These are phyloP conservation scores for Agrenia bidenticulata DNA, from an alignment of 2,888 invertebrate genomes.

Conservation along the genomic window DNA sequence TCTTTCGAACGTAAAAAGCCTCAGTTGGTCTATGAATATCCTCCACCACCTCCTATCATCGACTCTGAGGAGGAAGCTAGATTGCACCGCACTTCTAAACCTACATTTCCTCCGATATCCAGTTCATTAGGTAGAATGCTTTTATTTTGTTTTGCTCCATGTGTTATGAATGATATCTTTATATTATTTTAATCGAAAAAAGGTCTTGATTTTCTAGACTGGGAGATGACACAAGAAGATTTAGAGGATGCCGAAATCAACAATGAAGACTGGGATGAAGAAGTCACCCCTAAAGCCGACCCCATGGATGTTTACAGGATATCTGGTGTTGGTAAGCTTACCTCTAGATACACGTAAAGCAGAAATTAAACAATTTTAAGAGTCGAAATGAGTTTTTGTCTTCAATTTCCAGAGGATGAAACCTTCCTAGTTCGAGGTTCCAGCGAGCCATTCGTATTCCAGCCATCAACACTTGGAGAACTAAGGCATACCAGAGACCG, in stretches of 20 bases:
- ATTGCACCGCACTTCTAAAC: not conserved
- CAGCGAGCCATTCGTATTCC: conserved; percentile 37
- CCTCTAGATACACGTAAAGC: too few relatives aligned
- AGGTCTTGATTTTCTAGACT: conserved; percentile 34
- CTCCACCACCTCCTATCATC: conserved; percentile 43
- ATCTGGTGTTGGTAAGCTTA: conserved; percentile 45
- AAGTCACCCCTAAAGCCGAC: conserved; percentile 34
- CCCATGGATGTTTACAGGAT: conserved; percentile 51
- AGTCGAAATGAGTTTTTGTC: not conserved
- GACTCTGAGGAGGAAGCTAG: conserved; percentile 48
- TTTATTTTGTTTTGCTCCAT: too few relatives aligned
- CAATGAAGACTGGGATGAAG: conserved; percentile 47
- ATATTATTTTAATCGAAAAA: not conserved
- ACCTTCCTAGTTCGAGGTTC: conserved; percentile 44
- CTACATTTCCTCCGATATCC: not conserved
- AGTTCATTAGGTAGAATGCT: conserved; percentile 6
- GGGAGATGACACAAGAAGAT: conserved; percentile 52
- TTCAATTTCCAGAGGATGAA: not conserved
- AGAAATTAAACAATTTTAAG: not conserved
- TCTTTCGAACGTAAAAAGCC: conserved; percentile 50
- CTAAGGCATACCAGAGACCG: conserved; percentile 71
- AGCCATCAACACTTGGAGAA: conserved; percentile 62
- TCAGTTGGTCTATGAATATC: conserved; percentile 50
- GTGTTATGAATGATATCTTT: too few relatives aligned
- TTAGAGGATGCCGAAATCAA: conserved; percentile 46